A percentile compares a stretch with the other conserved stretches of the same genome.
Conservation (phyloP, 2,888 invertebrate species). For the Acanthosoma haemorrhoidale region DNA sequence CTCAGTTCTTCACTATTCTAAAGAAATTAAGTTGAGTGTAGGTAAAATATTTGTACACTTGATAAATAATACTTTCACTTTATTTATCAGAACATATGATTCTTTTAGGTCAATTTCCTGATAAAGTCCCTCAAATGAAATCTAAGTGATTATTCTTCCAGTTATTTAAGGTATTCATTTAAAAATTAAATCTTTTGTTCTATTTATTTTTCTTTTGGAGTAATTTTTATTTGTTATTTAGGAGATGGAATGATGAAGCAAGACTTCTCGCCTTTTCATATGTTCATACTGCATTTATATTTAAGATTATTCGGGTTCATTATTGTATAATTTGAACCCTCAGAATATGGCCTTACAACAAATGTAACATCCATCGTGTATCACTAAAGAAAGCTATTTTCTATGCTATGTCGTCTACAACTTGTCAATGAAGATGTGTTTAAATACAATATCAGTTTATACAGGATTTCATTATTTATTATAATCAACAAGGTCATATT, state of each 20-base stretch:
- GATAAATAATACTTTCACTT: too few species aligned
- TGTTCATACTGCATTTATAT: slow-evolving; percentile 10
- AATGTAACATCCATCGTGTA: slow-evolving; percentile 1
- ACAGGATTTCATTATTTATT: slow-evolving; percentile 18
- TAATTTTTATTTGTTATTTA: slow-evolving; percentile 16
- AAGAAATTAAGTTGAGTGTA: too few species aligned
- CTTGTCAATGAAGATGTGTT: slow-evolving; percentile 7
- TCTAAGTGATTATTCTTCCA: slow-evolving; percentile 7
- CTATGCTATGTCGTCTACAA: neutral
- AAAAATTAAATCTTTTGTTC: neutral
- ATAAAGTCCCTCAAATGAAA: slow-evolving; percentile 22
- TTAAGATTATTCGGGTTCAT: neutral
- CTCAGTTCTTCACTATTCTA: too few species aligned
- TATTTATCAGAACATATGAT: slow-evolving; percentile 3
- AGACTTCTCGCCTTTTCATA: slow-evolving; percentile 13
- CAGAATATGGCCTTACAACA: neutral
- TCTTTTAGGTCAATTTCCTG: slow-evolving; percentile 25
- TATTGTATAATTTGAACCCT: too few species aligned
- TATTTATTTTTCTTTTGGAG: slow-evolving; percentile 4
- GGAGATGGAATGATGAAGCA: slow-evolving; percentile 1
- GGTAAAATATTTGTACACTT: too few species aligned
- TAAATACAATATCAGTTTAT: slow-evolving; percentile 27
- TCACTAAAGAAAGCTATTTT: neutral
- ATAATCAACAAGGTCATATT: slow-evolving; percentile 23
- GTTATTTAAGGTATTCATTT: neutral